A percentile compares a stretch with the other conserved stretches of the same genome.
Evolutionary conservation across 2,113 vertebrate species (phyloP).

Genomic region (Aphelocoma coerulescens): DNA sequence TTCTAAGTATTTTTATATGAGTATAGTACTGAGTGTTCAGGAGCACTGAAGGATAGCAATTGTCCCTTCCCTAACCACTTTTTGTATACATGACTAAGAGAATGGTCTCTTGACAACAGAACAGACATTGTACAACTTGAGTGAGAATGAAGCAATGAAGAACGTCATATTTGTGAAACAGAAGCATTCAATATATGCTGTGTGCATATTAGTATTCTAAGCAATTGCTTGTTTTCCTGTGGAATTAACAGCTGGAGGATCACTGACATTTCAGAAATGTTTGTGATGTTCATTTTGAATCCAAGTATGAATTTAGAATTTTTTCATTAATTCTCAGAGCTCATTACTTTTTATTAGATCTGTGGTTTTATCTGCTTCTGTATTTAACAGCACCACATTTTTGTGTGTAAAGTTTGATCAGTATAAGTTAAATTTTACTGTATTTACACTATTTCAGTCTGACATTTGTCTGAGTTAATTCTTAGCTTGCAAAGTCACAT

Average conservation of each 20-base stretch:
- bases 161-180: not conserved
- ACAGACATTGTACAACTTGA: not conserved
- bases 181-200: not conserved
- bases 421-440: not conserved
- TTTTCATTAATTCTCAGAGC: not conserved
- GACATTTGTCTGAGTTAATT: not conserved
- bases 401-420: not conserved
- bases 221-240: not conserved
- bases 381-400: not conserved
- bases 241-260: not conserved
- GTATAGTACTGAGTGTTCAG: not conserved
- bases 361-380: not conserved
- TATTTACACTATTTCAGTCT: not conserved
- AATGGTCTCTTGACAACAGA: not conserved
- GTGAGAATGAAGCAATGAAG: not conserved
- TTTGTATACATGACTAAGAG: not conserved
- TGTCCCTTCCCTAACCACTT: not conserved
- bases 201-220: not conserved
- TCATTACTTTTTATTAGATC: not conserved
- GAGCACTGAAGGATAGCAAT: not conserved
- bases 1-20: not conserved
- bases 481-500: not conserved
- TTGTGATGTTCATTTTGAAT: not conserved
- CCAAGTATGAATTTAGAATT: not conserved
- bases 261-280: not conserved